Evolutionary conservation across 2,113 vertebrate species (phyloP).

Genomic region (Cheirogaleus medius): DNA sequence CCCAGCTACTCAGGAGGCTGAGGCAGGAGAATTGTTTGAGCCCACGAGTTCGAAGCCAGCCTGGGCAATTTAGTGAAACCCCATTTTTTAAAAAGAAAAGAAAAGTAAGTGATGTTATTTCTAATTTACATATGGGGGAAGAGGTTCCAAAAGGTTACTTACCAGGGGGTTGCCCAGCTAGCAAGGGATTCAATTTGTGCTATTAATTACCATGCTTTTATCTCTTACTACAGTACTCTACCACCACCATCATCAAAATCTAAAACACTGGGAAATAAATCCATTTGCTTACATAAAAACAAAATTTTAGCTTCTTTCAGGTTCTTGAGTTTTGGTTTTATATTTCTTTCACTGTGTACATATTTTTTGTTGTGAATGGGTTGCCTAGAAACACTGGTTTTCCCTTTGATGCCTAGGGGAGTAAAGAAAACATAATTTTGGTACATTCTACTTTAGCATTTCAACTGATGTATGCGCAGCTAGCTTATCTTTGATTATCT

Average conservation of each 20-base stretch:
- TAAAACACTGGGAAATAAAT: not conserved
- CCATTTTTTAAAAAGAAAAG: not conserved
- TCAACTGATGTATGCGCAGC: not conserved
- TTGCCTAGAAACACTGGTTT: slow-evolving; percentile 53
- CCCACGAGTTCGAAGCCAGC: not conserved
- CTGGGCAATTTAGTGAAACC: not conserved
- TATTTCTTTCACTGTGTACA: not conserved
- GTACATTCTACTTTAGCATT: not conserved
- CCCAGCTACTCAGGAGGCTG: not conserved
- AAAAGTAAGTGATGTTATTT: slow-evolving; percentile 13
- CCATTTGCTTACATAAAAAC: not conserved
- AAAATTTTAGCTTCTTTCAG: not conserved
- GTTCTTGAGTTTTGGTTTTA: slow-evolving; percentile 20
- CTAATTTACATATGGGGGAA: not conserved
- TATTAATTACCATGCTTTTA: not conserved
- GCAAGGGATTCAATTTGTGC: not conserved
- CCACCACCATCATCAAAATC: not conserved
- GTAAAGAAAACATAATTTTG: slow-evolving; percentile 31
- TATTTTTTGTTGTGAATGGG: slow-evolving; percentile 45
- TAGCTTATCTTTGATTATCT: slow-evolving; percentile 5
- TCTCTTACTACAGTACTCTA: not conserved
- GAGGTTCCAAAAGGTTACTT: not conserved
- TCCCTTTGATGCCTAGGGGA: slow-evolving; percentile 32
- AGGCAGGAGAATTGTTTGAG: not conserved
- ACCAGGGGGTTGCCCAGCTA: not conserved